Evolutionary conservation across 64 coral and sea anemone species (phyloP), one percentile per base, ranked within the genome.

Genomic region (Actinia equina): DNA sequence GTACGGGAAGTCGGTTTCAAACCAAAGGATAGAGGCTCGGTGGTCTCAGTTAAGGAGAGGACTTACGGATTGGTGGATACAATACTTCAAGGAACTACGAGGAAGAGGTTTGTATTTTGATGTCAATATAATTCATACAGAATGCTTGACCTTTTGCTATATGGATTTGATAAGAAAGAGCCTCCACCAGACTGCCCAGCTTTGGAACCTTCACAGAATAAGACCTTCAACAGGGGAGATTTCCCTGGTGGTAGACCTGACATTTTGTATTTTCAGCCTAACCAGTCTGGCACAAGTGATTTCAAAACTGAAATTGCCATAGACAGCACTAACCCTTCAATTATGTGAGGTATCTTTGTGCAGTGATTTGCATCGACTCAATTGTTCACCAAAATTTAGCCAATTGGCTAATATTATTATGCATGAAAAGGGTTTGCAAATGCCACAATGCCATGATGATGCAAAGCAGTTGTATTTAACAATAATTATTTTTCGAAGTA

Each of bases 21-120:
- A 89, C 25, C 87, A 89, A 67, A 82, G 87, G 64, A 89, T 81
- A 71, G 86, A 78, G 41, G 86, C 83, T 5, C 60, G 83, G 83
- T 85, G 83, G 63, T 2, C 5, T 17, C 77, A 79, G 44, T 27
- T 79, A 27, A 79, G 77, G 23, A 6, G 59, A 70, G 54, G 54
- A 1, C 56, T 42, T 52, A 12, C 87, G 62, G 87, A 44, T 60
- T 89, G 55, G 78, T 89, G 79, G 88, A 83, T 83, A 43, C n/a
- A 18, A 53, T 43, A 83, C 41, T 90, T 90, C 45, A 77, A 90
- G 62, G 52, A 76, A 22, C 76, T 90, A 46, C 44, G 82, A 76
- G 52, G 60, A 63, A 77, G 69, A 19, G 67, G 89, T 85, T n/a
- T 90, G 55, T 90, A 77, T 83, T 85, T 44, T 90, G 89, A 90